Conservation (phyloP, 1,140 invertebrate genomes). For the Magallana angulata region DNA sequence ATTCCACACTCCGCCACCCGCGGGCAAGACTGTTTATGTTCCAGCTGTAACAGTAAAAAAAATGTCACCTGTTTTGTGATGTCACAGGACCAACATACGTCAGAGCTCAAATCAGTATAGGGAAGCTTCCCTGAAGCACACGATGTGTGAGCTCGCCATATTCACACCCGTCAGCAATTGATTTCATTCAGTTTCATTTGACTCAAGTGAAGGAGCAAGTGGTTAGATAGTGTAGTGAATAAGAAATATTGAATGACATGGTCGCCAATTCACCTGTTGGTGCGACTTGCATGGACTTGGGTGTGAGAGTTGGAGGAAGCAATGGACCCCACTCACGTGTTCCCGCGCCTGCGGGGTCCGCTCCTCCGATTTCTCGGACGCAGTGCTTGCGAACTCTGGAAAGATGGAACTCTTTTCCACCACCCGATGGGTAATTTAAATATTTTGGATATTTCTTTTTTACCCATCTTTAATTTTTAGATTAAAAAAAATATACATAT, state of each 20-base stretch:
- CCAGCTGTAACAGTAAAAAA: not conserved
- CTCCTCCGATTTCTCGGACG: not conserved
- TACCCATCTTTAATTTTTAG: too few species aligned
- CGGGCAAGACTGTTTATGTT: conserved; percentile 2
- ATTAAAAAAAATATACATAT: too few species aligned
- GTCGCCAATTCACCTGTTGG: not conserved
- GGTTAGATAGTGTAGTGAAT: not conserved
- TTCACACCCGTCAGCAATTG: too few species aligned
- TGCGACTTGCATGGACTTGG: not conserved
- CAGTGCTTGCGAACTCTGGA: not conserved
- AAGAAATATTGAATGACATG: not conserved
- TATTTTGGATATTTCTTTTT: not conserved
- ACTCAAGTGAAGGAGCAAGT: too few species aligned
- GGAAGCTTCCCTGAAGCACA: too few species aligned
- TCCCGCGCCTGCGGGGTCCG: not conserved
- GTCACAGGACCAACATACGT: conserved; percentile 5
- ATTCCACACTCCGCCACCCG: not conserved
- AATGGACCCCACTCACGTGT: too few species aligned
- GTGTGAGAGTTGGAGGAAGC: not conserved
- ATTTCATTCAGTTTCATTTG: too few species aligned
- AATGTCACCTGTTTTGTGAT: conserved; percentile 11
- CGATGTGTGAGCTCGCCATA: too few species aligned
- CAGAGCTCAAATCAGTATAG: not conserved
- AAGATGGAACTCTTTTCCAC: conserved; percentile 33
- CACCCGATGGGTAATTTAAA: conserved; percentile 15